These are phyloP conservation scores for Diaprepes abbreviatus DNA, from an alignment of 2,888 invertebrate species.

Conservation along the genomic window DNA sequence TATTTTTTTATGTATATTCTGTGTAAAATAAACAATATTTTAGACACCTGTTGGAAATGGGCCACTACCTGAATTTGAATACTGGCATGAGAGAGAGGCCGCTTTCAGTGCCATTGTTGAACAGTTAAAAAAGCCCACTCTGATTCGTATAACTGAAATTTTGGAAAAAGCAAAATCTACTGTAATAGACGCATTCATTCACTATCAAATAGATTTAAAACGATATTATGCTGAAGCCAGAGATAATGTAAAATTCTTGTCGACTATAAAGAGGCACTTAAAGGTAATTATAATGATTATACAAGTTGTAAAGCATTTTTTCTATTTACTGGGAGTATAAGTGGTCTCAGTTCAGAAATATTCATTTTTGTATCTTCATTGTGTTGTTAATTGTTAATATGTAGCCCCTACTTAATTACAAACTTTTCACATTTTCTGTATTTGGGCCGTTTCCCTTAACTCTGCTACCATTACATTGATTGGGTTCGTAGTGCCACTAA, in stretches of 20 bases:
- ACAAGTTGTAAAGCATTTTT: conserved; percentile 3
- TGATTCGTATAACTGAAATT: conserved; percentile 74
- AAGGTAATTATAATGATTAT: conserved; percentile 66
- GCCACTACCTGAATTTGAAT: conserved; percentile 87
- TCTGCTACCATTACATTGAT: too few relatives aligned
- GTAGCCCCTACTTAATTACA: too few relatives aligned
- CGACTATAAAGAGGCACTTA: conserved; percentile 81
- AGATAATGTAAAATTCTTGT: conserved; percentile 84
- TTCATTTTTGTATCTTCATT: too few relatives aligned
- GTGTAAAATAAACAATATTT: too few relatives aligned
- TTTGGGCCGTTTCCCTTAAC: too few relatives aligned
- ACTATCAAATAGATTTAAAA: conserved; percentile 74
- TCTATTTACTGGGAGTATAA: too few relatives aligned
- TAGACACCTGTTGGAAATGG: conserved; percentile 78
- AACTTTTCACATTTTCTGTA: too few relatives aligned
- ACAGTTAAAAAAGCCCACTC: conserved; percentile 82
- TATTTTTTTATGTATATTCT: too few relatives aligned
- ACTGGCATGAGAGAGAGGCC: conserved; percentile 87
- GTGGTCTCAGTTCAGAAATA: too few relatives aligned
- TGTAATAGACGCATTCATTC: conserved; percentile 73
- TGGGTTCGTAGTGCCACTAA: too few relatives aligned
- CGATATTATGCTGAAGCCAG: conserved; percentile 79
- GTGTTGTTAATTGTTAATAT: too few relatives aligned
- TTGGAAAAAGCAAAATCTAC: conserved; percentile 72
- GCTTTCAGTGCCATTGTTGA: conserved; percentile 84